Base-by-base conservation (phyloP, 2,797 vertebrate genomes). In the Oreochromis mossambicus region DNA sequence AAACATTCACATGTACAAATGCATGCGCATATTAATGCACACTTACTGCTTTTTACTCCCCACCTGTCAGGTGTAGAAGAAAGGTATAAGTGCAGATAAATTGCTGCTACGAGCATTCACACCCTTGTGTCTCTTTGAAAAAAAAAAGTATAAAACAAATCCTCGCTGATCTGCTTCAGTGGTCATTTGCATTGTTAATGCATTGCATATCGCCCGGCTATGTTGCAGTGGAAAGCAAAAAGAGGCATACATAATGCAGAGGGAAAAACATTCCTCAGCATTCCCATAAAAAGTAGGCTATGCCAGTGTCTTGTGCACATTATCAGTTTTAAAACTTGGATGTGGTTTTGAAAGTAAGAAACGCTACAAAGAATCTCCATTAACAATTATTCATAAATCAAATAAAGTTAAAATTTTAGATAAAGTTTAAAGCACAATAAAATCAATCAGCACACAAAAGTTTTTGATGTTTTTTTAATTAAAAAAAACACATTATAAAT, bases 181-280 rank as follows among this genome's bases (percentile, higher is more conserved):
- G 79, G 79, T 78, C 68, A 68, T 81, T 92, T 86, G 50, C 75
- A 83, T 87, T 91, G 82, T 50, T 88, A 89, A 82, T 79, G 80
- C 51, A 50, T 32, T 51, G 26, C 50, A 84, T 86, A 78, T 82
- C 14, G 80, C 77, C 32, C 15, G 63, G 77, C 54, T 86, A 82
- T 89, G 68, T 88, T 87, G 86, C 75, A 81, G 78, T 58, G 80
- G 56, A 76, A 84, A 81, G 77, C 15, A 84, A 51, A 79, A 81
- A 55, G 70, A 87, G 7, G 54, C 75, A 85, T 77, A 77, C 34
- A 58, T 56, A 84, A 80, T 77, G 54, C 83, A 81, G 66, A 84
- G 36, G 51, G 34, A 26, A 56, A 66, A 79, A 79, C 43, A 78
- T 38, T 82, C 50, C 79, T 86, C 80, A 80, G 82, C 85, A 84